A percentile compares a stretch with the other conserved stretches of the same genome.
Conservation (phyloP, 1,140 invertebrate species). For the Anastrepha obliqua region DNA sequence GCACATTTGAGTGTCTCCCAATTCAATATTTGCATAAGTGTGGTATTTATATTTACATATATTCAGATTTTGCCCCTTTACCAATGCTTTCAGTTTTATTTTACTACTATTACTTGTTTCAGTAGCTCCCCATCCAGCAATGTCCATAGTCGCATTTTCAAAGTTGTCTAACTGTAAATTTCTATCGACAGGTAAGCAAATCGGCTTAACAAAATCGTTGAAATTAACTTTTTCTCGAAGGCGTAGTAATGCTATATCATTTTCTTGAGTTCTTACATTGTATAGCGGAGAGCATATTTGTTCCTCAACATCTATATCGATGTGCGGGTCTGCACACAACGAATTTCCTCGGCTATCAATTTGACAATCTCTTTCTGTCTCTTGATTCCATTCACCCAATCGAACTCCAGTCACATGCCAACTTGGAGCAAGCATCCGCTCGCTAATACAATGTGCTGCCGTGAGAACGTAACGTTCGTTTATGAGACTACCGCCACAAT, state of each 20-base stretch:
- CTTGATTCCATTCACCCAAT: slow-evolving; percentile 71
- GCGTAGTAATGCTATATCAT: slow-evolving; percentile 86
- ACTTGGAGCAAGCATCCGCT: slow-evolving; percentile 74
- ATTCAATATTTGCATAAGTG: slow-evolving; percentile 2
- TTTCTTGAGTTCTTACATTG: slow-evolving; percentile 74
- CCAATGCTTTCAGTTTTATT: slow-evolving; percentile 63
- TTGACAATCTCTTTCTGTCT: slow-evolving; percentile 68
- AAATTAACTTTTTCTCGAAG: slow-evolving; percentile 77
- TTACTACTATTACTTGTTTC: slow-evolving; percentile 73
- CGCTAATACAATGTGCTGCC: slow-evolving; percentile 77
- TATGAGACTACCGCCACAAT: slow-evolving; percentile 78
- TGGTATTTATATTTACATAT: slow-evolving; percentile 59
- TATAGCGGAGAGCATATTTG: slow-evolving; percentile 77
- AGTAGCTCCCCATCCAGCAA: slow-evolving; percentile 88
- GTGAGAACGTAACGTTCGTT: slow-evolving; percentile 76
- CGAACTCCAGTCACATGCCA: slow-evolving; percentile 73
- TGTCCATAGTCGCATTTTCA: slow-evolving; percentile 77
- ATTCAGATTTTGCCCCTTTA: slow-evolving; percentile 59
- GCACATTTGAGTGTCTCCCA: slow-evolving; percentile 62
- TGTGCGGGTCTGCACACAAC: slow-evolving; percentile 76
- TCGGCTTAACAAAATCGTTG: slow-evolving; percentile 82
- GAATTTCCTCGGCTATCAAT: slow-evolving; percentile 48
- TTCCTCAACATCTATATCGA: slow-evolving; percentile 78
- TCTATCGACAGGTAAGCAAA: slow-evolving; percentile 83
- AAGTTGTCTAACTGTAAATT: slow-evolving; percentile 72